A percentile compares a stretch with the other conserved stretches of the same genome.
These are phyloP conservation scores for Nephila pilipes DNA, from an alignment of 1,140 invertebrate genomes.

Conservation along the genomic window DNA sequence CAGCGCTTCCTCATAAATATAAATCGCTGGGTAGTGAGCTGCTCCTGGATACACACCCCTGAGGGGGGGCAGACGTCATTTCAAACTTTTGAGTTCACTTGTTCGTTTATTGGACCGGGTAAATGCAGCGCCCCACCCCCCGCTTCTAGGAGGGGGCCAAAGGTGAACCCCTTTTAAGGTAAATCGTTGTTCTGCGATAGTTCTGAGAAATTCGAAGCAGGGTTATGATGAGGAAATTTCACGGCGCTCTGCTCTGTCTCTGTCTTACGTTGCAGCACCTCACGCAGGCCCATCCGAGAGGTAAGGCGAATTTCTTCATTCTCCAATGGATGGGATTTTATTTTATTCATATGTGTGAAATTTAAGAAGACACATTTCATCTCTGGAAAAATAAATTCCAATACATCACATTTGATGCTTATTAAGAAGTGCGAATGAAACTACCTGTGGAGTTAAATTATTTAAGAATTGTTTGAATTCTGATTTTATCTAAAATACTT, in stretches of 20 bases:
- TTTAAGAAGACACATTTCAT: no score
- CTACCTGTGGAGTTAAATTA: no score
- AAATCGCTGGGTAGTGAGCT: slow-evolving; percentile 59
- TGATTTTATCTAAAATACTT: no score
- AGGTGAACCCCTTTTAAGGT: slow-evolving; percentile 45
- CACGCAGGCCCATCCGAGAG: slow-evolving; percentile 57
- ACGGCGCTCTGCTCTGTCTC: slow-evolving; percentile 28
- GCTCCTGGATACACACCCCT: slow-evolving; percentile 60
- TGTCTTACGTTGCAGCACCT: not conserved
- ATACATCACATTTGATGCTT: no score
- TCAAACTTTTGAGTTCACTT: slow-evolving; percentile 38
- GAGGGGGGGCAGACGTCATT: slow-evolving; percentile 15
- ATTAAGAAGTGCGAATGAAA: no score
- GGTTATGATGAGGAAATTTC: slow-evolving; percentile 10
- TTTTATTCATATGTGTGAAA: no score
- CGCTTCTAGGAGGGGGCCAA: slow-evolving; percentile 19
- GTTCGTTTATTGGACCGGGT: slow-evolving; percentile 8
- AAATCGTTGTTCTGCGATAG: slow-evolving; percentile 40
- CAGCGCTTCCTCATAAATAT: slow-evolving; percentile 70
- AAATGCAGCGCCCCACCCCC: not conserved
- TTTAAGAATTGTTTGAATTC: no score
- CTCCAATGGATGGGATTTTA: no score
- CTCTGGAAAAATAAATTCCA: no score
- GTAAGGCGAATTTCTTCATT: not conserved
- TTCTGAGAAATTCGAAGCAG: not conserved